Evolutionary conservation across 2,113 vertebrate genomes (phyloP).

Genomic region (Lasiurus borealis): DNA sequence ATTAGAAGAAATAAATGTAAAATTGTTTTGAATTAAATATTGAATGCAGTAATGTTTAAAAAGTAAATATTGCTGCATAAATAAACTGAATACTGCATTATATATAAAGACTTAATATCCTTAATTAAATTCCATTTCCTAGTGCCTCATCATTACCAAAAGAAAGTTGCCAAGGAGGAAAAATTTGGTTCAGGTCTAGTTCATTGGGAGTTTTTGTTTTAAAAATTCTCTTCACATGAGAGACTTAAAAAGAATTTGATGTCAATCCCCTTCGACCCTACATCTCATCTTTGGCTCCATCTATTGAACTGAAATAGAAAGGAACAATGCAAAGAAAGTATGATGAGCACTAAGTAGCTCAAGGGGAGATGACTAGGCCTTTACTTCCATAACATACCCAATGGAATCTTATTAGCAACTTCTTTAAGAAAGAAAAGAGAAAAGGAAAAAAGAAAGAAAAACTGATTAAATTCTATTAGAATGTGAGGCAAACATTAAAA

Average conservation of each 20-base stretch:
- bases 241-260: slow-evolving; percentile 51
- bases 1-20: slow-evolving; percentile 46
- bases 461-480: slow-evolving; percentile 8
- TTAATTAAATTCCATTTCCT: slow-evolving; percentile 63
- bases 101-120: slow-evolving; percentile 44
- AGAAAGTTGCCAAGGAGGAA: slow-evolving; percentile 54
- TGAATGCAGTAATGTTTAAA: slow-evolving; percentile 17
- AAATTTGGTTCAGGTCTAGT: background rate
- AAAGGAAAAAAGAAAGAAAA: slow-evolving; percentile 46
- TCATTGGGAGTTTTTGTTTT: background rate
- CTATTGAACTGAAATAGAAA: background rate
- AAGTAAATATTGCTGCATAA: slow-evolving; percentile 44
- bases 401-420: slow-evolving; percentile 41
- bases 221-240: background rate
- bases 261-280: background rate
- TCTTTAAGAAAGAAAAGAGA: slow-evolving; percentile 55
- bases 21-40: slow-evolving; percentile 65
- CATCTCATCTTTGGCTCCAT: background rate
- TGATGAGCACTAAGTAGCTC: background rate
- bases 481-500: background rate
- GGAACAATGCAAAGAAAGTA: background rate
- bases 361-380: background rate
- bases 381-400: background rate
- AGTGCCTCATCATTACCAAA: slow-evolving; percentile 55
- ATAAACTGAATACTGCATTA: slow-evolving; percentile 24